Percentiles rank a stretch among this genome's conserved stretches.
Conservation (phyloP, 2,113 vertebrate genomes). For the Brachirus orientalis region DNA sequence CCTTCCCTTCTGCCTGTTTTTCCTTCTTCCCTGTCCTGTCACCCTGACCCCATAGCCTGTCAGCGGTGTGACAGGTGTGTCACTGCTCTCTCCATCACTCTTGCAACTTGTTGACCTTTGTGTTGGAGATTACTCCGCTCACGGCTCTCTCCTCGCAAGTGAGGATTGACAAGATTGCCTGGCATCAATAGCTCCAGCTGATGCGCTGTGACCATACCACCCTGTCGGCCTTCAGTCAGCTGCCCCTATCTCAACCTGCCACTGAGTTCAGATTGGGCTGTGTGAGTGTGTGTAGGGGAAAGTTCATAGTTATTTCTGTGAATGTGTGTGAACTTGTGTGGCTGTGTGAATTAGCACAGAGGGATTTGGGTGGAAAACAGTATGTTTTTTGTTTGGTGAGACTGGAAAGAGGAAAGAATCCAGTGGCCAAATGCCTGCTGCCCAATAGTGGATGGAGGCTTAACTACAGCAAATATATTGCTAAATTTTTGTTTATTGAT, state of each 20-base stretch:
- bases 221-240: constrained; percentile 48
- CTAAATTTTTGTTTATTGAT: no score
- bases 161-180: constrained; percentile 69
- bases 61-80: constrained; percentile 77
- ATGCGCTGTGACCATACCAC: constrained; percentile 65
- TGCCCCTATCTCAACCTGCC: constrained; percentile 45
- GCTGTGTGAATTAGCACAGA: background rate
- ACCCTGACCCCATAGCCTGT: constrained; percentile 36
- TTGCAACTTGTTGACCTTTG: constrained; percentile 79
- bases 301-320: background rate
- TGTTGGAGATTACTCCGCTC: constrained; percentile 70
- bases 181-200: constrained; percentile 68
- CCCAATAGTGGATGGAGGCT: no score
- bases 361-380: no score
- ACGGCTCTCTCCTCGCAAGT: constrained; percentile 47
- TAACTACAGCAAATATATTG: no score
- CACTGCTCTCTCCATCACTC: constrained; percentile 68
- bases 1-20: constrained; percentile 6
- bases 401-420: no score
- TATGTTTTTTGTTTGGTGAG: no score
- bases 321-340: background rate
- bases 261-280: constrained; percentile 33
- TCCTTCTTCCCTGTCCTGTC: constrained; percentile 28
- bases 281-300: constrained; percentile 7
- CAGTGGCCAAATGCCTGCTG: no score